Evolutionary conservation across 1,140 invertebrate species (phyloP), one percentile per base, ranked within the genome.

Genomic region (Mactra quadrangularis): DNA sequence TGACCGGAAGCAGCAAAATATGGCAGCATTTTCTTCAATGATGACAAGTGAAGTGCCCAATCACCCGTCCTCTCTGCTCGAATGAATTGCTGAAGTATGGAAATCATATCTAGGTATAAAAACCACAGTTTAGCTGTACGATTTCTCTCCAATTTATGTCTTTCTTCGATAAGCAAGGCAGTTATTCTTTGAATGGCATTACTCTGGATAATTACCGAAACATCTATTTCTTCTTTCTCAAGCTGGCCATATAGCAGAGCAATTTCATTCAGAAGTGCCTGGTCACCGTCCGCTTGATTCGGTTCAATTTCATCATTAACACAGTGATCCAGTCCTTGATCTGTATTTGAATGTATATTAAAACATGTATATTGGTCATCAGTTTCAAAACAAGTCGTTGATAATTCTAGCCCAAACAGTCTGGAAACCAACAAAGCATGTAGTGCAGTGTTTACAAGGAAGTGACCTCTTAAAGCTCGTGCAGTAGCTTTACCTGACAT

Each of bases 381-480:
- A 9, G 22, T 35, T 27, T 38, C 9, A 19, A 27, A 7, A 41
- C 47, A 47, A 17, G 17, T 62, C 59, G 38, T 25, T 27, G 50
- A 35, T 55, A 66, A 3, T 47, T n/a, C 31, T 57, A 22, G 31
- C 38, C n/a, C n/a, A n/a, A n/a, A n/a, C n/a, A n/a, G n/a, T n/a
- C n/a, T n/a, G n/a, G n/a, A n/a, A 19, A 81, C 11, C 38, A 86
- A 22, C 13, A 86, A 13, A 17, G 64, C 25, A 68, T 70, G 38
- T n/a, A 88, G 62, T 15, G 84, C 86, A 52, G 53, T 70, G 52
- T 88, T 83, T 13, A 88, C 79, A 6, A 89, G 81, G 27, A 91
- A 85, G 91, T 94, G 93, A 29, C 81, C 93, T 84, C 93, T 72
- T 13, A 94, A 72, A 33, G 91, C 89, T 88, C 93, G 86, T 31